Base-by-base conservation (phyloP, 2,113 vertebrate species). In the Ophiodon elongatus region DNA sequence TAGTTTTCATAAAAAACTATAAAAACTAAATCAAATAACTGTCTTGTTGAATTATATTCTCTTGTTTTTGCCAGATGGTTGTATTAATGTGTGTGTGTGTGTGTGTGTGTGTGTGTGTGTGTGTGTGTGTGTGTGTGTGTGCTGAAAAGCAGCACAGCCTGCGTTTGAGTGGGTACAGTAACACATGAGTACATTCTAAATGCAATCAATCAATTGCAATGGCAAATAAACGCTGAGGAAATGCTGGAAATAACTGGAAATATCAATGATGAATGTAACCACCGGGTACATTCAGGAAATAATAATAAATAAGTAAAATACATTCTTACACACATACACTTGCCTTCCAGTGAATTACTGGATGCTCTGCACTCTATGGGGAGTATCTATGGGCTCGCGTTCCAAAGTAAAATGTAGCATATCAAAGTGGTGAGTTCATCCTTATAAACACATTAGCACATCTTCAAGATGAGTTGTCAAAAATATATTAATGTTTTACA, bases 371-470 rank as follows among this genome's bases (percentile, higher is more conserved):
- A 77, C 73, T 83, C 80, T 57, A 54, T 71, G 76, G 63, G 62
- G n/a, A n/a, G n/a, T n/a, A n/a, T n/a, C 80, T 57, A 54, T 71
- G 76, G 63, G 62, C 67, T 83, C 35, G 57, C 83, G 88, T 83
- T 45, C 37, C 62, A 88, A 80, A 84, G 43, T 89, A 84, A 85
- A 87, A 43, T 80, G 54, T 8, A 64, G 4, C 23, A 43, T 74
- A 8, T 73, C 76, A 62, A 83, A 69, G 52, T 71, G 74, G 67
- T 66, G 67, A 59, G 75, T 84, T 82, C 60, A 80, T 37, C 54
- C 67, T 68, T 66, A 77, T 67, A 73, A n/a, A 60, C 56, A 84
- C 54, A 74, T 86, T 79, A 80, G 62, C 54, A 72, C 70, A 63
- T 78, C 7, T 43, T 43, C 41, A 43, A 43, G 41, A 43, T 43